Percentiles rank a stretch among this genome's conserved stretches.
Evolutionary conservation across 2,888 invertebrate species (phyloP).

Genomic region (Eulithis prunata): DNA sequence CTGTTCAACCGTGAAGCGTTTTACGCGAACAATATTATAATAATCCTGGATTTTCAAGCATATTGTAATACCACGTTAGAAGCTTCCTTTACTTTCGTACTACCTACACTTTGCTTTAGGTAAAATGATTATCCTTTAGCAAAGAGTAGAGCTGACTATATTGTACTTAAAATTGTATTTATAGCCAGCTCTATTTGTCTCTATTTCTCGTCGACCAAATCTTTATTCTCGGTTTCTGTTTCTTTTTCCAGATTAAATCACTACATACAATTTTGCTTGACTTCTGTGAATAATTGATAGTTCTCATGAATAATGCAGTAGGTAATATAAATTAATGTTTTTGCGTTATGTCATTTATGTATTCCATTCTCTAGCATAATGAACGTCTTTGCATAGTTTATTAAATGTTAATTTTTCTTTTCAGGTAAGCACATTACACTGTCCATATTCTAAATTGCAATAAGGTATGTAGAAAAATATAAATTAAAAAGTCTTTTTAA

Average conservation of each 20-base stretch:
- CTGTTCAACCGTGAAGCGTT: slow-evolving; percentile 21
- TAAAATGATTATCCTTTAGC: not conserved
- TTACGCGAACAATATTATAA: slow-evolving; percentile 28
- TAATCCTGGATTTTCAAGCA: slow-evolving; percentile 19
- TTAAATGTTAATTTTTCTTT: slow-evolving; percentile 18
- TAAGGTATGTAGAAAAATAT: slow-evolving; percentile 8
- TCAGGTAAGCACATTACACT: slow-evolving; percentile 26
- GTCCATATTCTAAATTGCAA: not conserved
- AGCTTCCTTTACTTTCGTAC: slow-evolving; percentile 12
- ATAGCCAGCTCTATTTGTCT: not conserved
- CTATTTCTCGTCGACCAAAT: not conserved
- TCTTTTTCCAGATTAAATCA: no score
- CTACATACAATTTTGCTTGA: not conserved
- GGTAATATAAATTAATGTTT: not conserved
- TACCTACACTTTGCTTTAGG: not conserved
- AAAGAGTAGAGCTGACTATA: not conserved
- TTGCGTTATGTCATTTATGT: not conserved
- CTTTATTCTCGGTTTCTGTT: no score
- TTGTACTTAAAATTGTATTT: not conserved
- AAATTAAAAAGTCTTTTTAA: not conserved
- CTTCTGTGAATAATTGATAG: not conserved
- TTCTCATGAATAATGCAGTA: not conserved
- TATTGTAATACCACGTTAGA: slow-evolving; percentile 10
- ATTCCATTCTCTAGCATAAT: not conserved
- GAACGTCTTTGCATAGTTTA: slow-evolving; percentile 1